phyloP scores from a whole-genome alignment of 1,140 invertebrate genomes.

The Ruditapes philippinarum region DNA sequence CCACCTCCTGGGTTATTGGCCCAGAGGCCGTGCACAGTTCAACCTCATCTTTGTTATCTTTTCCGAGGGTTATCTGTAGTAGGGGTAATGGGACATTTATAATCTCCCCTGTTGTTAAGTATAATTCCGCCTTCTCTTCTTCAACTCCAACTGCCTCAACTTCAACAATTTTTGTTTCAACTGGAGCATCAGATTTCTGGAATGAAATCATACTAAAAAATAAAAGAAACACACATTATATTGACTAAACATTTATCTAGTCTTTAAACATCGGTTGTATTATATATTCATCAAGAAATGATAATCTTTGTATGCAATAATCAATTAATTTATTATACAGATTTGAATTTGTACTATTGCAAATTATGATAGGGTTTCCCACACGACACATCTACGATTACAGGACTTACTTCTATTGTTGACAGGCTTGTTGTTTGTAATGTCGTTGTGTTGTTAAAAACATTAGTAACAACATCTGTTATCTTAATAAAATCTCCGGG shows the following conservation, averaged over 20 bases:
- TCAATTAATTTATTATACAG: not conserved
- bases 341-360: conserved; percentile 23
- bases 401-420: not conserved
- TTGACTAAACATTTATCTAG: conserved; percentile 15
- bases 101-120: not conserved
- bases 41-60: not conserved
- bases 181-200: conserved; percentile 23
- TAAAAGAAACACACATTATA: not conserved
- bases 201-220: conserved; percentile 15
- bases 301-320: conserved; percentile 2
- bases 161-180: not conserved
- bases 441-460: not conserved
- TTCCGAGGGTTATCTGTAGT: not conserved
- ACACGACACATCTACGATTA: not conserved
- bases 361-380: not conserved
- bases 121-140: conserved; percentile 1
- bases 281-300: conserved; percentile 6
- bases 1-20: not conserved
- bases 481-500: conserved; percentile 7
- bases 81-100: not conserved
- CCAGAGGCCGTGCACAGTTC: not conserved
- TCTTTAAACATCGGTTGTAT: conserved; percentile 3
- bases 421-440: not conserved
- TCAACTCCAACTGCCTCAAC: conserved; percentile 19
- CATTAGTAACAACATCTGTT: not conserved